Evolutionary conservation across 2,797 vertebrate species (phyloP).

Genomic region (Paratrypauchen microcephalus): DNA sequence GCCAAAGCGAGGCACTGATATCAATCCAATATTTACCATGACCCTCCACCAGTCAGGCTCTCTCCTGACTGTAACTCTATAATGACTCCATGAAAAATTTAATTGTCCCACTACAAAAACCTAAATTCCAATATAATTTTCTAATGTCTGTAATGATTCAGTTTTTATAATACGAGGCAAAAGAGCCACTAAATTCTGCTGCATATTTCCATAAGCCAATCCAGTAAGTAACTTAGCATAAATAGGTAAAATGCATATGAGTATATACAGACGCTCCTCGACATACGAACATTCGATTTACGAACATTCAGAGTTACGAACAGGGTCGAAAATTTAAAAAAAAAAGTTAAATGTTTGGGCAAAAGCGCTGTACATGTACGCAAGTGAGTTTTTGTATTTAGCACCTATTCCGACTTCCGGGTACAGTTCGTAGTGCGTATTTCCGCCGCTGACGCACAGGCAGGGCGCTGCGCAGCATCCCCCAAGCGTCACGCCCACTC

Average conservation of each 20-base stretch:
- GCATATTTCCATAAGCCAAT: conserved; percentile 57
- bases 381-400: no score
- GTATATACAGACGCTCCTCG: no score
- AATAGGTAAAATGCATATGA: conserved; percentile 47
- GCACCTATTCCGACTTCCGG: no score
- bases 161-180: conserved; percentile 57
- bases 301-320: no score
- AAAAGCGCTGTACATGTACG: no score
- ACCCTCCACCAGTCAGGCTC: conserved; percentile 36
- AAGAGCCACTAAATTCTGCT: conserved; percentile 44
- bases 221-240: conserved; percentile 35
- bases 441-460: no score
- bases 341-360: no score
- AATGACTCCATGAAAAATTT: conserved; percentile 42
- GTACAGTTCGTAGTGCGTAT: no score
- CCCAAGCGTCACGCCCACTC: no score
- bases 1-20: conserved; percentile 34
- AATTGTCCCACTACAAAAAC: conserved; percentile 46
- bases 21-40: conserved; percentile 38
- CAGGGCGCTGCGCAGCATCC: no score
- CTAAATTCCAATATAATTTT: conserved; percentile 70
- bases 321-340: no score
- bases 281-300: no score
- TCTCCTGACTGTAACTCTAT: conserved; percentile 46
- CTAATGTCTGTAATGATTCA: conserved; percentile 65